Evolutionary conservation across 2,888 invertebrate species (phyloP).

Genomic region (Drosophila multiciliata): DNA sequence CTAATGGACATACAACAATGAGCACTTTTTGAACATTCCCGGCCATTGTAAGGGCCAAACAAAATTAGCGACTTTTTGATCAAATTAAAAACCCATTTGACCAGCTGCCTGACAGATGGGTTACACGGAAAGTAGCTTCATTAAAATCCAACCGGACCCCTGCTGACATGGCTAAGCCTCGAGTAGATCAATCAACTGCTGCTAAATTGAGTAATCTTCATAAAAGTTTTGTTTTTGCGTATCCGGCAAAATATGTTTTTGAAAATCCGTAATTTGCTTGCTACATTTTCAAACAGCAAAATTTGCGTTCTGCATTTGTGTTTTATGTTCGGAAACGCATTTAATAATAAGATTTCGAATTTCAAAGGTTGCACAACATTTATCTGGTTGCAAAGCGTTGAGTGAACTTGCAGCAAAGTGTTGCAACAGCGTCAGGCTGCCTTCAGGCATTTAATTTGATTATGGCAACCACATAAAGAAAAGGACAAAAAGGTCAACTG

Average conservation of each 20-base stretch:
- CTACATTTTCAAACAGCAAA: too few relatives aligned
- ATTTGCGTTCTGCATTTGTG: neutral
- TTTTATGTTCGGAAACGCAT: neutral
- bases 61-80: slow-evolving; percentile 75
- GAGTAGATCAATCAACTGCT: slow-evolving; percentile 43
- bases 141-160: slow-evolving; percentile 34
- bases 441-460: neutral
- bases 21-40: neutral
- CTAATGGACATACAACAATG: slow-evolving; percentile 29
- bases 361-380: too few relatives aligned
- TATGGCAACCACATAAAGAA: neutral
- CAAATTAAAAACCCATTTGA: slow-evolving; percentile 48
- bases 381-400: neutral
- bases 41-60: neutral
- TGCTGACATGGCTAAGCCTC: slow-evolving; percentile 2
- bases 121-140: slow-evolving; percentile 33
- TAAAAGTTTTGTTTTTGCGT: too few relatives aligned
- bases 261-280: too few relatives aligned
- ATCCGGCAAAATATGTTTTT: too few relatives aligned
- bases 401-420: neutral
- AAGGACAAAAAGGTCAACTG: neutral
- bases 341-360: too few relatives aligned
- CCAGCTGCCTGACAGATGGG: slow-evolving; percentile 19
- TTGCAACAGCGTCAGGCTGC: neutral
- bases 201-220: neutral